Base-by-base conservation (phyloP, 1,140 invertebrate species). In the Brachionus plicatilis region DNA sequence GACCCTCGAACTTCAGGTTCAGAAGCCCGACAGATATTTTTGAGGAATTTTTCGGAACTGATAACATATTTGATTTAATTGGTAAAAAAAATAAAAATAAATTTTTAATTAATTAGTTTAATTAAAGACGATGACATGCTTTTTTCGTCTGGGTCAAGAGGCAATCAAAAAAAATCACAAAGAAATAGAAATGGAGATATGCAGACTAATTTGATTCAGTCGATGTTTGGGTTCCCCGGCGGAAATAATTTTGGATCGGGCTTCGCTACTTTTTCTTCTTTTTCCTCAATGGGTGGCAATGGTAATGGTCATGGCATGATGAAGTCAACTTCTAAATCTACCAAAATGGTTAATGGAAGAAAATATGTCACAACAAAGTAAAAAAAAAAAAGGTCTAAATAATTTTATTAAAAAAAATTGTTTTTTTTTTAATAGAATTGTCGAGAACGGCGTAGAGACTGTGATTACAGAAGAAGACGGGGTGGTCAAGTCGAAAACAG, bases 401-500 rank as follows among this genome's bases (percentile, higher is more conserved):
- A n/a, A 24, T 41, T 68, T 37, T 33, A 29, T 4, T 33, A 3
- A 33, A 41, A 8, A 17, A 17, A 20, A n/a, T 72, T 24, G 24
- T 24, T 72, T 72, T 17, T 72, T 17, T 43, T 20, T 43, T 72
- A 29, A 27, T 45, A 75, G 72, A 76, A 50, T 29, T 50, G 72
- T 76, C 12, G 72, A 80, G 29, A 80, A 80, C 12, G 78, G 78
- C 6, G 50, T 65, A 2, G 78, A 65, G 29, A 80, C 56, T 43
- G 78, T 65, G n/a, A 41, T 66, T 24, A 65, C 56, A 37, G 78
- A 80, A 80, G 78, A 80, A 20, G 78, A 80, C 53, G 78, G 78
- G 6, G 56, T 80, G 3, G 37, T 80, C 20, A 80, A 60, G 33
- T 80, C 78, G 1, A 80, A 80, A 65, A 65, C 53, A 80, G 53